Percentiles rank a stretch among this genome's conserved stretches.
These are phyloP conservation scores for Pseudopleuronectes americanus DNA, from an alignment of 2,797 vertebrate species.

Conservation along the genomic window DNA sequence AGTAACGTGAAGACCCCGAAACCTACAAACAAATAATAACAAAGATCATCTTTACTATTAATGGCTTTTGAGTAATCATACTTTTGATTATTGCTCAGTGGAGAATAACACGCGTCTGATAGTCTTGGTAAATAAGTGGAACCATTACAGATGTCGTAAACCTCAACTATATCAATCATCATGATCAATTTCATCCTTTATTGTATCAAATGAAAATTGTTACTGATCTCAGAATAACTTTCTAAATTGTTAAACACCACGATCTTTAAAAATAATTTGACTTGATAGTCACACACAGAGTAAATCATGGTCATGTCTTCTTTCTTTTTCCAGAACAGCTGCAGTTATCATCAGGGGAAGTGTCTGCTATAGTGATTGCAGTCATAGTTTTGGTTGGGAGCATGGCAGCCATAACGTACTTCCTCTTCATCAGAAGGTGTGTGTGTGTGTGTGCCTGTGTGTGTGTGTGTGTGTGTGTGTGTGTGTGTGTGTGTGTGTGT, in stretches of 20 bases:
- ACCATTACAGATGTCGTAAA: too few relatives aligned
- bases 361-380: conserved; percentile 45
- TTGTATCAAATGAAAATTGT: background rate
- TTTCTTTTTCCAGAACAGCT: conserved; percentile 47
- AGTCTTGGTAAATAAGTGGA: too few relatives aligned
- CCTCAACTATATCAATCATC: background rate
- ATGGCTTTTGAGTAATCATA: too few relatives aligned
- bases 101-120: too few relatives aligned
- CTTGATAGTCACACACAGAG: background rate
- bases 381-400: conserved; percentile 43
- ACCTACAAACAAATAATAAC: too few relatives aligned
- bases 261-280: background rate
- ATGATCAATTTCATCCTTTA: background rate
- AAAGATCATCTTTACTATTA: too few relatives aligned
- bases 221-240: too few relatives aligned
- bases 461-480: conserved; percentile 50
- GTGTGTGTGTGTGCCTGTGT: conserved; percentile 38
- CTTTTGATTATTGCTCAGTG: too few relatives aligned
- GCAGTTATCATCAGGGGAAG: conserved; percentile 16
- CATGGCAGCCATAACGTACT: conserved; percentile 37
- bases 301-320: background rate
- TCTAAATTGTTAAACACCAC: background rate
- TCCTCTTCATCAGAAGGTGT: conserved; percentile 57
- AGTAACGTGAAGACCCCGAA: too few relatives aligned
- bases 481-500: conserved; percentile 52